Conservation (phyloP, 2,797 vertebrate species). For the Brotula barbata region DNA sequence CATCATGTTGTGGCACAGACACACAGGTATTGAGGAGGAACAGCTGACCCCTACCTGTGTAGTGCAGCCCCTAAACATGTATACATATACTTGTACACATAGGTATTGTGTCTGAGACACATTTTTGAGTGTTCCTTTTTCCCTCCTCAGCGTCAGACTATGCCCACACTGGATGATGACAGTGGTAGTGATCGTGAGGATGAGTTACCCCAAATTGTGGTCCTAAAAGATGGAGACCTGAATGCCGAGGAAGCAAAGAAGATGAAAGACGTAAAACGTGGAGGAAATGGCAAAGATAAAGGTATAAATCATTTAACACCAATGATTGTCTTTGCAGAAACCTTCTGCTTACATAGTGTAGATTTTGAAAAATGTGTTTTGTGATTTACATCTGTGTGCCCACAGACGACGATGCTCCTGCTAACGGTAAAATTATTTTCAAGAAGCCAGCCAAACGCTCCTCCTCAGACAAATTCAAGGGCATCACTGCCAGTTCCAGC, state of each 20-base stretch:
- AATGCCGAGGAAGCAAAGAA: constrained; percentile 86
- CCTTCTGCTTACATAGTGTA: too few relatives aligned
- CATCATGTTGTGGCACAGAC: too few relatives aligned
- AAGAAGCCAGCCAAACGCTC: constrained; percentile 92
- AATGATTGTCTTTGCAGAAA: neutral
- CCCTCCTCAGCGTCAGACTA: constrained; percentile 80
- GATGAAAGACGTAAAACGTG: constrained; percentile 79
- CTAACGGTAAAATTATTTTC: constrained; percentile 92
- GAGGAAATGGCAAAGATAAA: constrained; percentile 65
- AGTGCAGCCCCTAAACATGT: neutral
- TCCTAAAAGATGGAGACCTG: constrained; percentile 89
- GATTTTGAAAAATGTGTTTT: neutral
- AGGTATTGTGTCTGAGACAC: neutral
- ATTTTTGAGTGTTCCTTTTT: constrained; percentile 1
- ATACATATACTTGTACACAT: too few relatives aligned
- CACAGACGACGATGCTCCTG: constrained; percentile 80
- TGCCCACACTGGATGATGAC: constrained; percentile 82
- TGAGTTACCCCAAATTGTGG: constrained; percentile 92
- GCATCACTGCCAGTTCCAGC: constrained; percentile 90
- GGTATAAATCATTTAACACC: constrained; percentile 51
- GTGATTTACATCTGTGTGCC: neutral
- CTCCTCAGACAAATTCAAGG: constrained; percentile 85
- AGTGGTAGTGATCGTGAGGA: constrained; percentile 90
- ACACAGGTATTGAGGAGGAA: too few relatives aligned
- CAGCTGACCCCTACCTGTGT: neutral